Conservation (phyloP, 2,113 vertebrate species). For the Phalacrocorax carbo region DNA sequence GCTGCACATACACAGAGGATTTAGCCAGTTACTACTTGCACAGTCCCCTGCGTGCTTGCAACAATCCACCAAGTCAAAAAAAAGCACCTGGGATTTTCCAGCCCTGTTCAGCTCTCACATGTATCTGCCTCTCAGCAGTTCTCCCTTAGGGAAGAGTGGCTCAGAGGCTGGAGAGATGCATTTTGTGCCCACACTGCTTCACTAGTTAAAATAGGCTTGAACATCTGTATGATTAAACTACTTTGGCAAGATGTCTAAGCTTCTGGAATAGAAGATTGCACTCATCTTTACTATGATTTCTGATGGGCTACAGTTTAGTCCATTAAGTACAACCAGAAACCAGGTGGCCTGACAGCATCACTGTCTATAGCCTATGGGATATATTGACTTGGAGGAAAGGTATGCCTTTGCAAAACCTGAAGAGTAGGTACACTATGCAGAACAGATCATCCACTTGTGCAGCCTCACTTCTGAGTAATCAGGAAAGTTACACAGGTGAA, state of each 20-base stretch:
- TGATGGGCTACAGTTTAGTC: neutral
- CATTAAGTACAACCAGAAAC: neutral
- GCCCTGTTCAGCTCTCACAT: neutral
- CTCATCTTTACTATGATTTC: neutral
- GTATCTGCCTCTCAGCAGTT: neutral
- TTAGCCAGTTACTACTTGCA: neutral
- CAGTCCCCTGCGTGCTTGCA: neutral
- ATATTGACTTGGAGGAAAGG: neutral
- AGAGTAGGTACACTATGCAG: neutral
- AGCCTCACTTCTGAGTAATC: neutral
- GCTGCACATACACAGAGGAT: neutral
- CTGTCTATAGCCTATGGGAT: neutral
- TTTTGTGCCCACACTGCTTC: neutral
- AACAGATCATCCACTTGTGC: neutral
- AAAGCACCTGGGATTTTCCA: neutral
- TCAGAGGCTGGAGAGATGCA: neutral
- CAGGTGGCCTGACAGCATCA: neutral
- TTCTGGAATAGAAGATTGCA: neutral
- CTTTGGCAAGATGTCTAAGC: neutral
- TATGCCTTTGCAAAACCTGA: neutral
- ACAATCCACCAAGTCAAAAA: neutral
- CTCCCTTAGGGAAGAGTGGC: neutral
- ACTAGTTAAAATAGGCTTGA: neutral
- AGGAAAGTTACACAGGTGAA: neutral
- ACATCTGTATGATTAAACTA: neutral